These are phyloP conservation scores for Protonemura montana DNA, from an alignment of 2,888 invertebrate genomes.

Conservation along the genomic window DNA sequence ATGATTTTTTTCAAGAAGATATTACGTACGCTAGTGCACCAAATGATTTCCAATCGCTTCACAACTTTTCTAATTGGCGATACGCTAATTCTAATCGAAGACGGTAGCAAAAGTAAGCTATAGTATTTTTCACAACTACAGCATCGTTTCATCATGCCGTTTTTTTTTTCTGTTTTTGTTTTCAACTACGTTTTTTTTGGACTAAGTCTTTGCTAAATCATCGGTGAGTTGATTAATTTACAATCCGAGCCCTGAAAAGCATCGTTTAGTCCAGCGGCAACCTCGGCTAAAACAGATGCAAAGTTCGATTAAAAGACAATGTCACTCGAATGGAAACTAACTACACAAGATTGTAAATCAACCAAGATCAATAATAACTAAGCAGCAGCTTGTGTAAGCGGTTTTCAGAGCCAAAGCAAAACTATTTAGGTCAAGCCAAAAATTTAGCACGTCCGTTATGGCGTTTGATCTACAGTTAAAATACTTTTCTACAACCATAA, in stretches of 20 bases:
- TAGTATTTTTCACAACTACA: slow-evolving; percentile 4
- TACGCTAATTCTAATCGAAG: not conserved
- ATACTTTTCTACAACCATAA: too few species aligned
- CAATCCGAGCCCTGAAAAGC: not conserved
- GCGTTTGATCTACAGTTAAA: too few species aligned
- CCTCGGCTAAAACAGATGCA: not conserved
- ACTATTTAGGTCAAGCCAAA: not conserved
- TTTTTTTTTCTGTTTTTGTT: too few species aligned
- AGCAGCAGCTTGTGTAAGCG: not conserved
- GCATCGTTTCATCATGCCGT: not conserved
- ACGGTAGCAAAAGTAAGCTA: not conserved
- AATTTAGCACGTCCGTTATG: too few species aligned
- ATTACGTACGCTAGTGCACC: too few species aligned
- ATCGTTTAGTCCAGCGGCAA: not conserved
- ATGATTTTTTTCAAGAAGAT: too few species aligned
- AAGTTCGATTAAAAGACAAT: not conserved
- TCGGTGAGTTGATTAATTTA: not conserved
- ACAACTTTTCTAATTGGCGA: not conserved
- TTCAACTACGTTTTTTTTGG: not conserved
- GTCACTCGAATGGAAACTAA: not conserved
- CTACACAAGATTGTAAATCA: not conserved
- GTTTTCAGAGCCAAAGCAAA: not conserved
- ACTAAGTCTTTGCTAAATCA: not conserved
- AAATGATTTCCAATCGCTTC: not conserved
- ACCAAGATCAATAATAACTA: not conserved